Evolutionary conservation across 2,113 vertebrate species (phyloP).

Genomic region (Empidonax traillii): DNA sequence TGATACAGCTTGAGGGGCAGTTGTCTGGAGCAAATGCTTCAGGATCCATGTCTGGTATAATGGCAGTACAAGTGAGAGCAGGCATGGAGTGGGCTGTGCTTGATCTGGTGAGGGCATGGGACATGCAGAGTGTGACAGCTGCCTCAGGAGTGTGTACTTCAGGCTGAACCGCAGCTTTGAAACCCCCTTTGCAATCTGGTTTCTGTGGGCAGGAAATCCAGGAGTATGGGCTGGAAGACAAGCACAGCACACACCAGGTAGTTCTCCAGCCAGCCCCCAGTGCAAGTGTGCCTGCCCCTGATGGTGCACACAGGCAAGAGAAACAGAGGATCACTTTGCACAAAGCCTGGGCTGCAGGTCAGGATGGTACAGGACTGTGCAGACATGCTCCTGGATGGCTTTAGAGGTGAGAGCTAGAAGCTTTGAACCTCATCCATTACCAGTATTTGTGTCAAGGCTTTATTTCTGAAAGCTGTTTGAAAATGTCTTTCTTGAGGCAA

Average conservation of each 20-base stretch:
- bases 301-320: accelerated
- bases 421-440: not conserved
- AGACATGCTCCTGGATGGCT: not conserved
- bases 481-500: not conserved
- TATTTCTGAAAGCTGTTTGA: not conserved
- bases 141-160: not conserved
- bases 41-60: not conserved
- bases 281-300: not conserved
- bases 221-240: not conserved
- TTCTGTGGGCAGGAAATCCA: not conserved
- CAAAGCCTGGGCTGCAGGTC: not conserved
- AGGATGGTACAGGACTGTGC: not conserved
- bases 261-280: not conserved
- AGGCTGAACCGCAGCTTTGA: not conserved
- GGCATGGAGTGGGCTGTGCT: not conserved
- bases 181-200: not conserved
- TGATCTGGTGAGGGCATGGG: not conserved
- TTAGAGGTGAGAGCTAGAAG: not conserved
- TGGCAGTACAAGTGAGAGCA: not conserved
- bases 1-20: not conserved
- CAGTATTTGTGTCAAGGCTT: not conserved
- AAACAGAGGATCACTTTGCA: not conserved
- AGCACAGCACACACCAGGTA: not conserved
- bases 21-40: not conserved
- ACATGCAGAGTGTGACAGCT: not conserved